Base-by-base conservation (phyloP, 2,888 invertebrate species). In the Diarsia dahlii region DNA sequence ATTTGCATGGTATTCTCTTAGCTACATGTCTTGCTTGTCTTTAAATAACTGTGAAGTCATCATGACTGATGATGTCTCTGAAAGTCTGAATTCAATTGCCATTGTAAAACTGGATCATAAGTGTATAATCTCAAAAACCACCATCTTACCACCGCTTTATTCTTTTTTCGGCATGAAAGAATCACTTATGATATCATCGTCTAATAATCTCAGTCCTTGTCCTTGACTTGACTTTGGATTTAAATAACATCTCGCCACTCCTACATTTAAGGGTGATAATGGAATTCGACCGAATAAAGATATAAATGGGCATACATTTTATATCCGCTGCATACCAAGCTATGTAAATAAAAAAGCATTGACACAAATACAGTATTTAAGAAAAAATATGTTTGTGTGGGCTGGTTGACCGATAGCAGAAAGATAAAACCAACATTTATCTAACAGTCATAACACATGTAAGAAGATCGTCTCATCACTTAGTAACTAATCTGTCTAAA, bases 181-280 rank as follows among this genome's bases (percentile, higher is more conserved):
- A 52, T 52, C 34, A 34, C 28, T 20, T 45, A 52, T 90, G 89
- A 89, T 77, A 85, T 90, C 89, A 90, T 73, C 81, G 87, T 82
- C 88, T 84, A 80, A 85, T 76, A 77, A 90, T 87, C 52, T 52
- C 34, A 72, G 34, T 52, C 23, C 46, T n/a, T 74, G 75, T 69
- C 84, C 74, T 82, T 79, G 72, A 67, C 70, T 76, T 81, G 72
- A 66, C 75, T 81, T 84, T 70, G 63, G 12, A 68, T 76, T 62
- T 13, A n/a, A 58, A 58, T 82, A 69, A n/a, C 46, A 28, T 34
- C 46, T 28, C 13, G n/a, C 45, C 54, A 54, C 60, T 23, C 50
- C 64, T 28, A 18, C 34, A 48, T 63, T 18, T 28, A 66, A n/a
- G 73, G 81, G 66, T 69, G 20, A 18, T 50, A 28, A 58, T 58